Base-by-base conservation (phyloP, 2,797 vertebrate genomes). In the Zenarchopterus dispar region DNA sequence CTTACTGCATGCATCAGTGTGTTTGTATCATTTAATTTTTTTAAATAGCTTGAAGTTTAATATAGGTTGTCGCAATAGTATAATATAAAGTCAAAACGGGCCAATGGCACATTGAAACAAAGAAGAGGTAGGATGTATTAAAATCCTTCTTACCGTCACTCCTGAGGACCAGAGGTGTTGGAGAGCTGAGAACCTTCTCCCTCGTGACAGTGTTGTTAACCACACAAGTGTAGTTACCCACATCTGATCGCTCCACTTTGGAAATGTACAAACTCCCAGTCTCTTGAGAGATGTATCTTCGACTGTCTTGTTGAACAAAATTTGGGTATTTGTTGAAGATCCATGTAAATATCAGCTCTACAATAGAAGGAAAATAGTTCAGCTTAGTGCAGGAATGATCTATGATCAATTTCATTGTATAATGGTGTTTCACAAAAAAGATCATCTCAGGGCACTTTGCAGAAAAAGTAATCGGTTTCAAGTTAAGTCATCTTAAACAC, bases 231-330 rank as follows among this genome's bases (percentile, higher is more conserved):
- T 99, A 99, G 86, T 97, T 98, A 18, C 97, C 97, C 52, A 97
- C 96, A 0, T 99, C 97, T 0, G 96, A 96, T 0, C 93, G 88
- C 60, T 98, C 96, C 21, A 98, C 97, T 77, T 98, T 98, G 39
- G 97, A 94, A 0, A 99, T 94, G 83, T 99, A 99, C 24, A 99
- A 93, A 82, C 97, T 96, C 0, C 97, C 97, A 0, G 97, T 99
- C 85, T 96, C 95, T 80, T 99, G 97, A 4, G 97, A 99, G 46
- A 99, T 92, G 63, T 98, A 99, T 8, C 96, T 93, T 3, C 96
- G 93, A 16, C 91, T 93, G 81, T 98, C 96, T 92, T 98, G 96
- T 73, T 96, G 95, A 17, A 98, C 95, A 15, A 96, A 96, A 0
- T 95, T 90, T 0, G 97, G 96, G 23, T 94, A 97, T 63, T 96